These are phyloP conservation scores for Tyrannus savana DNA, from an alignment of 2,113 vertebrate genomes.

Conservation along the genomic window DNA sequence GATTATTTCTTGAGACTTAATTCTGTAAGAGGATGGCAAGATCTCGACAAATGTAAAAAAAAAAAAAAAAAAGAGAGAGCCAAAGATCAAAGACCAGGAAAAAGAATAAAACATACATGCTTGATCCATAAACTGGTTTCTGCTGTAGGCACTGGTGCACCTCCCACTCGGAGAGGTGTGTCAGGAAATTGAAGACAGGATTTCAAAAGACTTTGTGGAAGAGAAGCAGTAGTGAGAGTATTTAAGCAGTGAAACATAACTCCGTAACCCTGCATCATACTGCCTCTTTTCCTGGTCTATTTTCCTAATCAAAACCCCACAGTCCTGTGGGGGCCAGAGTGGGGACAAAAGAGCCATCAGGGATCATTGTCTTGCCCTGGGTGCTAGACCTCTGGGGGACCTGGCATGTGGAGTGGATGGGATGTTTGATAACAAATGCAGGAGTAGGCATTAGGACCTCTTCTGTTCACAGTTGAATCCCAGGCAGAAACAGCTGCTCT, in stretches of 20 bases:
- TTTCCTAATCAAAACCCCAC: background rate
- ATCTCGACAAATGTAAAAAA: background rate
- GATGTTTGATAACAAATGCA: background rate
- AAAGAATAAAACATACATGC: background rate
- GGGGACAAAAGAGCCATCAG: background rate
- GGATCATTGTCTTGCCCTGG: background rate
- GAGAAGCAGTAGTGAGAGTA: background rate
- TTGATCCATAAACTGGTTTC: background rate
- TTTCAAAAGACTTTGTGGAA: background rate
- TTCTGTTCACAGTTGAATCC: background rate
- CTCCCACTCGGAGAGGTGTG: background rate
- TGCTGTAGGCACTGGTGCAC: background rate
- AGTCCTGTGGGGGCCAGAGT: background rate
- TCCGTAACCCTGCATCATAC: background rate
- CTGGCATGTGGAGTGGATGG: fast-evolving
- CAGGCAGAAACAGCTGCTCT: background rate
- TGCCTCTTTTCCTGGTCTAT: background rate
- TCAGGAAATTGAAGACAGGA: background rate
- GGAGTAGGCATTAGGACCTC: background rate
- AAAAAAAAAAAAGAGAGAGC: background rate
- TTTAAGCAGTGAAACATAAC: background rate
- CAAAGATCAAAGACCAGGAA: background rate
- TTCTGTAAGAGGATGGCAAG: background rate
- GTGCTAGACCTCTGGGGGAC: background rate
- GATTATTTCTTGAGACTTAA: background rate